Evolutionary conservation across 2,888 invertebrate genomes (phyloP).

Genomic region (Brachyptera risi): DNA sequence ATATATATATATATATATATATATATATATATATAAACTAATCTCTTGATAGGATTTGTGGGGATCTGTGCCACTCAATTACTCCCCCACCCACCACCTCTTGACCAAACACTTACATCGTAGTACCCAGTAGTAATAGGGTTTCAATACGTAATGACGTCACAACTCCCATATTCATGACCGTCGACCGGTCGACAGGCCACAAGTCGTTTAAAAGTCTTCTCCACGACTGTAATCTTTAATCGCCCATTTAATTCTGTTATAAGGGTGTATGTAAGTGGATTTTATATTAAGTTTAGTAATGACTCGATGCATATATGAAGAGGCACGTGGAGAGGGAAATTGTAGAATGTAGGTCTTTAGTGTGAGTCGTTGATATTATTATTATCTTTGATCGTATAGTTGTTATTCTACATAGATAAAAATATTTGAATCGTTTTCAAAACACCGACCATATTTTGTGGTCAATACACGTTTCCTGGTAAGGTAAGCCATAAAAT

Average conservation of each 20-base stretch:
- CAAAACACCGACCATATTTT: no score
- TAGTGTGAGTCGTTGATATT: no score
- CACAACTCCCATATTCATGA: background rate
- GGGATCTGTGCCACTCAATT: constrained; percentile 29
- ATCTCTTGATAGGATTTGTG: constrained; percentile 32
- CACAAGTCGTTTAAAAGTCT: background rate
- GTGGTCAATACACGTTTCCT: no score
- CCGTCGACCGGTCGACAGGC: background rate
- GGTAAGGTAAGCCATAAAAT: no score
- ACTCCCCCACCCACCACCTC: constrained; percentile 18
- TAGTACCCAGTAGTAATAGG: constrained; percentile 21
- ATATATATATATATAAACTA: no score
- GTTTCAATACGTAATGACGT: constrained; percentile 26
- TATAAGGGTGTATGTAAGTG: background rate
- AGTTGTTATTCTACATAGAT: no score
- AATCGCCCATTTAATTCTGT: constrained; percentile 2
- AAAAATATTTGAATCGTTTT: no score
- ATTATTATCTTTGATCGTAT: no score
- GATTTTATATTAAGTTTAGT: background rate
- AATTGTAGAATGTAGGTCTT: no score
- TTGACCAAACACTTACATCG: background rate
- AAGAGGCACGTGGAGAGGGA: no score
- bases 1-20: no score
- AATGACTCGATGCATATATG: no score
- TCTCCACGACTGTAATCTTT: background rate